Evolutionary conservation across 2,797 vertebrate species (phyloP).

Genomic region (Vespertilio murinus): DNA sequence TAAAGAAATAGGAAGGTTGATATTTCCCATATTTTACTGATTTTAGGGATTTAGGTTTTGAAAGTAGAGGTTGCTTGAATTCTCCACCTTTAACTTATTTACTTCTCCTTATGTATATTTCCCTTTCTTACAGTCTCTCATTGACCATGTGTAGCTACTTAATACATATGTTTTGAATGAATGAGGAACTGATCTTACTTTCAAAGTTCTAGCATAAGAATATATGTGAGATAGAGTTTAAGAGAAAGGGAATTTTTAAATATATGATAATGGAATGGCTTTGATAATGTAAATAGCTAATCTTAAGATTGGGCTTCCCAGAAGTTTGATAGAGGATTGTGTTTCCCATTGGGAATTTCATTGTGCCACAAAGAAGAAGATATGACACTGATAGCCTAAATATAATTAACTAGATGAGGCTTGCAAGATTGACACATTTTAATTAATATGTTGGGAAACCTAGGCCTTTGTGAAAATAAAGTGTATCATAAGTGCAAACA

Average conservation of each 20-base stretch:
- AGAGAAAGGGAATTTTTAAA: not conserved
- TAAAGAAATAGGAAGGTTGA: not conserved
- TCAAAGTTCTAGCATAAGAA: not conserved
- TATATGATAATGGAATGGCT: not conserved
- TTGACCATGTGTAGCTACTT: not conserved
- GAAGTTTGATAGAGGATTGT: slow-evolving; percentile 43
- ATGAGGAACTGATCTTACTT: not conserved
- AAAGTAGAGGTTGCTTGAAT: not conserved
- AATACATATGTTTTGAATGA: slow-evolving; percentile 7
- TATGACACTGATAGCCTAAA: not conserved
- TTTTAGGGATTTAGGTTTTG: slow-evolving; percentile 33
- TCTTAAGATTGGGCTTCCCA: not conserved
- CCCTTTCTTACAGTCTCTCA: not conserved
- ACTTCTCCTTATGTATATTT: not conserved
- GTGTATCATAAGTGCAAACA: not conserved
- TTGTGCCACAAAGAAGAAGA: not conserved
- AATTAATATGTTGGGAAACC: not conserved
- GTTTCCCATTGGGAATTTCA: not conserved
- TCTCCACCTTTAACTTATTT: slow-evolving; percentile 7
- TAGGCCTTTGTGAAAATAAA: slow-evolving; percentile 42
- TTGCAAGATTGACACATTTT: slow-evolving; percentile 35
- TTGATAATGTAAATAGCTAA: slow-evolving; percentile 26
- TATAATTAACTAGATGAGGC: not conserved
- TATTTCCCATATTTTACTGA: not conserved
- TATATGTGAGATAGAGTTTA: not conserved